A percentile compares a stretch with the other conserved stretches of the same genome.
Conservation (phyloP, 1,140 invertebrate genomes). For the Thrips palmi region DNA sequence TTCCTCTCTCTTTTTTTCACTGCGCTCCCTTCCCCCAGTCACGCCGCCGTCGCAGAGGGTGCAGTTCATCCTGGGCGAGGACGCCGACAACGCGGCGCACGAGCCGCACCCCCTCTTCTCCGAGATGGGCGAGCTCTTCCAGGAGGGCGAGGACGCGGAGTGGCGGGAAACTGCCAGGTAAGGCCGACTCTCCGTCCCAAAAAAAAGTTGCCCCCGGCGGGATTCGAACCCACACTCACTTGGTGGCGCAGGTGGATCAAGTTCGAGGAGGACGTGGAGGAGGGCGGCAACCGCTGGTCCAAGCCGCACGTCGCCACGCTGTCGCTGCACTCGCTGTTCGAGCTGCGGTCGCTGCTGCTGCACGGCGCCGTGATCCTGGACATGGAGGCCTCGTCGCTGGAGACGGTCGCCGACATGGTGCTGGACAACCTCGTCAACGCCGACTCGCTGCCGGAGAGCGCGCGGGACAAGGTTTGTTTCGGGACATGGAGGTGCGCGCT, state of each 20-base stretch:
- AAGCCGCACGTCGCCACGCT: slow-evolving; percentile 87
- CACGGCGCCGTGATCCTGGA: slow-evolving; percentile 84
- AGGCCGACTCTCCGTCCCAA: slow-evolving; percentile 4
- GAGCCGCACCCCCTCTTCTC: slow-evolving; percentile 81
- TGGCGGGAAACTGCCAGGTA: slow-evolving; percentile 93
- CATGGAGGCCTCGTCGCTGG: slow-evolving; percentile 67
- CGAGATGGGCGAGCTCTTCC: slow-evolving; percentile 85
- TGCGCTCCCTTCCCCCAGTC: slow-evolving; percentile 28
- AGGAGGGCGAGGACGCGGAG: slow-evolving; percentile 72
- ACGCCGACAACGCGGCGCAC: slow-evolving; percentile 65
- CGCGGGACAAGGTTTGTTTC: slow-evolving; percentile 48
- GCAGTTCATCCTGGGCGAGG: slow-evolving; percentile 90
- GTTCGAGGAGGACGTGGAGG: slow-evolving; percentile 89
- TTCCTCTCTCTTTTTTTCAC: slow-evolving; percentile 1
- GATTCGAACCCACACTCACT: not conserved
- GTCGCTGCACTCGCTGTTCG: slow-evolving; percentile 78
- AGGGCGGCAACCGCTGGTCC: slow-evolving; percentile 85
- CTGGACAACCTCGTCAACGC: slow-evolving; percentile 81
- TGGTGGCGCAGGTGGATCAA: slow-evolving; percentile 61
- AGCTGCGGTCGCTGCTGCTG: slow-evolving; percentile 65
- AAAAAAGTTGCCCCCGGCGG: not conserved
- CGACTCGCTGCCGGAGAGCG: slow-evolving; percentile 49
- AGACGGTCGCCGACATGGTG: slow-evolving; percentile 76
- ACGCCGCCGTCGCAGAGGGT: slow-evolving; percentile 79
- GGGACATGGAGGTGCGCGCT: not conserved